phyloP scores from a whole-genome alignment of 1,140 invertebrate species.

The Neotoxoptera formosana region DNA sequence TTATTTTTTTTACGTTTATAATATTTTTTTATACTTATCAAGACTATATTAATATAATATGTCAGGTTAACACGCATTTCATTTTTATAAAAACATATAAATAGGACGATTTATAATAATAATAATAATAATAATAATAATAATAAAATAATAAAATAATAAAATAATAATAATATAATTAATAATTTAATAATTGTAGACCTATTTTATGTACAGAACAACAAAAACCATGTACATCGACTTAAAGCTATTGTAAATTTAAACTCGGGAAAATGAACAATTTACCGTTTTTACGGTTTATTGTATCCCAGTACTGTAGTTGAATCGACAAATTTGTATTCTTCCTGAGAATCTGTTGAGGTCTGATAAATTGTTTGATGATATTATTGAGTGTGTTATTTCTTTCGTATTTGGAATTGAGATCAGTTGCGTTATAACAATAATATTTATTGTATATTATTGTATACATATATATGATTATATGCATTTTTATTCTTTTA shows the following conservation, averaged over 20 bases:
- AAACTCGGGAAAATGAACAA: background rate
- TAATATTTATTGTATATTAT: conserved; percentile 20
- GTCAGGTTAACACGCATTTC: conserved; percentile 40
- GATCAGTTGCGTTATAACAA: conserved; percentile 50
- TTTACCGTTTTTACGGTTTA: background rate
- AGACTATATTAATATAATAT: conserved; percentile 53
- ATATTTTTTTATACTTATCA: conserved; percentile 26
- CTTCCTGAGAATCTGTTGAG: background rate
- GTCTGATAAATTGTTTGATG: background rate
- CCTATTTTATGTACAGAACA: conserved; percentile 56
- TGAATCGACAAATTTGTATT: background rate
- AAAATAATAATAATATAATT: conserved; percentile 50
- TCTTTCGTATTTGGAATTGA: conserved; percentile 47
- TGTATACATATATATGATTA: background rate
- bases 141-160: conserved; percentile 25
- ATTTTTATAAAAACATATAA: conserved; percentile 51
- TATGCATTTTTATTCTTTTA: background rate
- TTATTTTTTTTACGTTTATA: conserved; percentile 24
- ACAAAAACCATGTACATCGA: conserved; percentile 51
- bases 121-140: conserved; percentile 47
- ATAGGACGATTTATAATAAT: conserved; percentile 53
- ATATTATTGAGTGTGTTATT: background rate
- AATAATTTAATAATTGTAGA: conserved; percentile 57
- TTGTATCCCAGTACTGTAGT: background rate
- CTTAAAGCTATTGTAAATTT: conserved; percentile 26